Percentiles rank a stretch among this genome's conserved stretches.
Conservation (phyloP, 2,797 vertebrate species). For the Monodelphis domestica region DNA sequence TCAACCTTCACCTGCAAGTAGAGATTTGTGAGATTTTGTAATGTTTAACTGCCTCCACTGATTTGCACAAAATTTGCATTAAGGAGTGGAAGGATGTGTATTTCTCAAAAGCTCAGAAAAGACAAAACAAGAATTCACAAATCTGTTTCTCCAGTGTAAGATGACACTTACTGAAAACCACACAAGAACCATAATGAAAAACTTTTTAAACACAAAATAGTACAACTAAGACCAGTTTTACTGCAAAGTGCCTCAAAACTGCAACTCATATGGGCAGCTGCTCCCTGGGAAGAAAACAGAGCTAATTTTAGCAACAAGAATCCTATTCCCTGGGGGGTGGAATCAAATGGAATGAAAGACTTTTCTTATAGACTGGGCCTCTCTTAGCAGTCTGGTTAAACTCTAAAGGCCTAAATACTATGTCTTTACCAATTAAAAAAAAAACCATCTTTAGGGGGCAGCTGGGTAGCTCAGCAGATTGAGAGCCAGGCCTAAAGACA, state of each 20-base stretch:
- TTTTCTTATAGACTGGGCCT: slow-evolving; percentile 20
- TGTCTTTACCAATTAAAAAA: too few species aligned
- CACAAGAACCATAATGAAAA: background rate
- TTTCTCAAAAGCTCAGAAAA: slow-evolving; percentile 11
- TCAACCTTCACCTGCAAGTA: too few species aligned
- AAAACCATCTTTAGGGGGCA: too few species aligned
- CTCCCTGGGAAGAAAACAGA: background rate
- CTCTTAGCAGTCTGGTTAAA: slow-evolving; percentile 48
- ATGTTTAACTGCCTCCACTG: too few species aligned
- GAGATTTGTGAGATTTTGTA: too few species aligned
- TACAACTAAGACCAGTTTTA: background rate
- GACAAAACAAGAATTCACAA: background rate
- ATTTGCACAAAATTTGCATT: too few species aligned
- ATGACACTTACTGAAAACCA: background rate
- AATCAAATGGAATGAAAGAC: background rate
- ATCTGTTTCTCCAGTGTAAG: slow-evolving; percentile 11
- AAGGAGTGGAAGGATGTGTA: background rate
- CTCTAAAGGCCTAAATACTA: slow-evolving; percentile 60
- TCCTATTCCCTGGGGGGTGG: background rate
- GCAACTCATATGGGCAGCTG: background rate
- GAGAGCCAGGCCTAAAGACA: too few species aligned
- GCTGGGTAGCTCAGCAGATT: too few species aligned
- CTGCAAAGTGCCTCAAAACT: background rate
- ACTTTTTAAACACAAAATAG: background rate
- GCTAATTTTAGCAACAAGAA: background rate